A percentile compares a stretch with the other conserved stretches of the same genome.
These are phyloP conservation scores for Scaptodrosophila latifasciaeformis DNA, from an alignment of 2,888 invertebrate species.

Conservation along the genomic window DNA sequence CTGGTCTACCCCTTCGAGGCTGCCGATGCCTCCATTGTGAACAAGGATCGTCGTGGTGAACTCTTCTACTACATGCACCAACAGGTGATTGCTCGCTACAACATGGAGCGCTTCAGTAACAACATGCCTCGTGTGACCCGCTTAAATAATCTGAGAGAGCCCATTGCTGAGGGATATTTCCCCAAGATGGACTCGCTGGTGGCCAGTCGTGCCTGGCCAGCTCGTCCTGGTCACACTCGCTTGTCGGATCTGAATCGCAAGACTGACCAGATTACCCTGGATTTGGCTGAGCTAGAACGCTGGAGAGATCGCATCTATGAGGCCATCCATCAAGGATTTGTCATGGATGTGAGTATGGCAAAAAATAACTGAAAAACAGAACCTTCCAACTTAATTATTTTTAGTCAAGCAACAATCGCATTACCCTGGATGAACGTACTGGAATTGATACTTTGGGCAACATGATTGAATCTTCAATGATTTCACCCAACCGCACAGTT, in stretches of 20 bases:
- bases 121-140: constrained; percentile 80
- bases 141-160: constrained; percentile 80
- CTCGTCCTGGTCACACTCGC: constrained; percentile 78
- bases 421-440: constrained; percentile 79
- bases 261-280: constrained; percentile 80
- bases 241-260: constrained; percentile 81
- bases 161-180: constrained; percentile 87
- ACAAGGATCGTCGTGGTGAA: constrained; percentile 85
- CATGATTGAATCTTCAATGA: constrained; percentile 83
- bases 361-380: not conserved
- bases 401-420: constrained; percentile 78
- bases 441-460: constrained; percentile 89
- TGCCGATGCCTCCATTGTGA: constrained; percentile 76
- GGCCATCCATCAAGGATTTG: constrained; percentile 81
- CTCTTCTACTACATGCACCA: constrained; percentile 89
- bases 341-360: constrained; percentile 76
- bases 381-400: not conserved
- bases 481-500: constrained; percentile 82
- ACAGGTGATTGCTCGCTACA: constrained; percentile 80
- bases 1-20: constrained; percentile 85
- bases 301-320: constrained; percentile 85
- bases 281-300: constrained; percentile 82
- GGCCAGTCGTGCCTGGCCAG: constrained; percentile 85
- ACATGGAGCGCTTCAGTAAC: constrained; percentile 85
- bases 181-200: constrained; percentile 88